Evolutionary conservation across 30 jellyfish, hydroid and myxozoan genomes (phyloP).

Genomic region (Aurelia sp.): DNA sequence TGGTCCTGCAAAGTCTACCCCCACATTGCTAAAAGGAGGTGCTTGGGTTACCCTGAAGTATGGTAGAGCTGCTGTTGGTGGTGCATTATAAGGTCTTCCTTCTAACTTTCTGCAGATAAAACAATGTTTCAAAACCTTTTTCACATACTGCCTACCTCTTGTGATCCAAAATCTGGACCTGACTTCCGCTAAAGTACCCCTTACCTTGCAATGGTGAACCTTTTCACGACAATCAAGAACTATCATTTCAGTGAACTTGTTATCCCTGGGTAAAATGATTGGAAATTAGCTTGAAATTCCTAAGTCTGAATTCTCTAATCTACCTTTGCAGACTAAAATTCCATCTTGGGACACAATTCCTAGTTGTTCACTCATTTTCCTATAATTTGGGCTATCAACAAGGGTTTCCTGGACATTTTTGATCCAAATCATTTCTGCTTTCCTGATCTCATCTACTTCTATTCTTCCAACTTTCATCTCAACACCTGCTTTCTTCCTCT

Average conservation of each 20-base stretch:
- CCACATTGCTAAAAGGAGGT: conserved; percentile 49
- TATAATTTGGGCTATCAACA: neutral
- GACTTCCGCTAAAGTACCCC: conserved; percentile 28
- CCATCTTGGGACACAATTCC: neutral
- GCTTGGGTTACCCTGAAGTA: conserved; percentile 53
- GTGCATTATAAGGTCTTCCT: conserved; percentile 32
- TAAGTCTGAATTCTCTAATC: conserved; percentile 40
- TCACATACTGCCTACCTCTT: conserved; percentile 1
- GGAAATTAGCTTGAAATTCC: conserved; percentile 6
- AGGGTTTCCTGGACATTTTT: conserved; percentile 42
- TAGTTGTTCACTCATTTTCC: neutral
- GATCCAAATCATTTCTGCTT: conserved; percentile 44
- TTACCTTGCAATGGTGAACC: conserved; percentile 36
- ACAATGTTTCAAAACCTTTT: conserved; percentile 3
- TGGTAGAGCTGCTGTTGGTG: conserved; percentile 48
- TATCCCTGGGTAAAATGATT: conserved; percentile 38
- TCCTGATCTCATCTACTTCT: conserved; percentile 35
- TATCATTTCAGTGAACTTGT: conserved; percentile 20
- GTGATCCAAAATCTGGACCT: conserved; percentile 1
- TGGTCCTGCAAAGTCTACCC: conserved; percentile 71
- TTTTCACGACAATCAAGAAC: conserved; percentile 34
- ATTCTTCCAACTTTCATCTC: neutral
- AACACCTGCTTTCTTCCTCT: conserved; percentile 8
- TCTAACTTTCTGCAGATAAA: conserved; percentile 14
- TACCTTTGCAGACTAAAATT: conserved; percentile 41